Evolutionary conservation across 2,888 invertebrate genomes (phyloP).

Genomic region (Eucera pruinosa): DNA sequence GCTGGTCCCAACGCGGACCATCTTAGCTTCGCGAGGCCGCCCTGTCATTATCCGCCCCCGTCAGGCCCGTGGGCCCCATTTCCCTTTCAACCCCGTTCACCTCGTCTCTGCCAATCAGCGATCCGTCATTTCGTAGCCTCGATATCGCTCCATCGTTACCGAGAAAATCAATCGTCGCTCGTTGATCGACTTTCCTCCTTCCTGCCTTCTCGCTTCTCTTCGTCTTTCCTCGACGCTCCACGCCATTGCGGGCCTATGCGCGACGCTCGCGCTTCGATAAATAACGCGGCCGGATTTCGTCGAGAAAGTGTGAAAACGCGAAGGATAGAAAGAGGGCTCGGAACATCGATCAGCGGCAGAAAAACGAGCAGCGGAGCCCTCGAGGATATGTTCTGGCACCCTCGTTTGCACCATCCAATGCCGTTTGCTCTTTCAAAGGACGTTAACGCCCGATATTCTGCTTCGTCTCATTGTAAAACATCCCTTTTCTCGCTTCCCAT

Average conservation of each 20-base stretch:
- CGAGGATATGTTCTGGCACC: slow-evolving; percentile 34
- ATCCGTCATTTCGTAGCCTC: slow-evolving; percentile 80
- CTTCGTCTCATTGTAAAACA: slow-evolving; percentile 80
- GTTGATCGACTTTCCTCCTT: slow-evolving; percentile 19
- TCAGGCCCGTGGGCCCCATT: slow-evolving; percentile 79
- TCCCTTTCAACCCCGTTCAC: slow-evolving; percentile 81
- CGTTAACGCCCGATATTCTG: slow-evolving; percentile 74
- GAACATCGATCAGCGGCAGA: slow-evolving; percentile 51
- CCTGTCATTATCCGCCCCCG: slow-evolving; percentile 84
- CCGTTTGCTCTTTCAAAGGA: slow-evolving; percentile 75
- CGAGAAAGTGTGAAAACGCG: slow-evolving; percentile 47
- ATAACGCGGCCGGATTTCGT: slow-evolving; percentile 47
- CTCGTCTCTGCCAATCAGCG: slow-evolving; percentile 81
- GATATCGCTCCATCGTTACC: slow-evolving; percentile 71
- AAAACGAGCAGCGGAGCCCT: slow-evolving; percentile 14
- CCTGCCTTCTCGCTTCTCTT: background rate
- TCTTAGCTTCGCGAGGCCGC: slow-evolving; percentile 78
- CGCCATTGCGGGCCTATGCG: slow-evolving; percentile 15
- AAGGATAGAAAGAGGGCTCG: background rate
- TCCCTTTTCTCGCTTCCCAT: slow-evolving; percentile 75
- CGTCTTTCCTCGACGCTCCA: background rate
- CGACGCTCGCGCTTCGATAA: slow-evolving; percentile 37
- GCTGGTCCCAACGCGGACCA: slow-evolving; percentile 69
- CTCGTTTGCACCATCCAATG: slow-evolving; percentile 63
- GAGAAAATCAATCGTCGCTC: slow-evolving; percentile 48